Conservation (phyloP, 2,888 invertebrate species). For the Campoplex capitator region DNA sequence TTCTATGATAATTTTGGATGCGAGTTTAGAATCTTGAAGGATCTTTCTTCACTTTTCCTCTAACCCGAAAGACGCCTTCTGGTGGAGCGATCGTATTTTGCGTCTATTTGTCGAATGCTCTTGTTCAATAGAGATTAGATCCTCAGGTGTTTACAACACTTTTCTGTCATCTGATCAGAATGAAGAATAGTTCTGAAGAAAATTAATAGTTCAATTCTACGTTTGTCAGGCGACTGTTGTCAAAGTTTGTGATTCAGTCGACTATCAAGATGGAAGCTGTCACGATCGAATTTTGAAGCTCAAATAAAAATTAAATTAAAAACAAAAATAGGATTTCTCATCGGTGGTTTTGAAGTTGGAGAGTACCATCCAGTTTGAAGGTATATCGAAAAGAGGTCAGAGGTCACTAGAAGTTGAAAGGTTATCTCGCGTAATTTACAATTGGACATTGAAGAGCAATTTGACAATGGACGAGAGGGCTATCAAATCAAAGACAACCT, state of each 20-base stretch:
- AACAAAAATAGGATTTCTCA: not conserved
- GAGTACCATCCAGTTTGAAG: not conserved
- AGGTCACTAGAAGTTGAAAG: not conserved
- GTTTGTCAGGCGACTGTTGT: not conserved
- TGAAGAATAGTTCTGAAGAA: too few relatives aligned
- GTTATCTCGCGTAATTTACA: not conserved
- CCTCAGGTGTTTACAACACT: too few relatives aligned
- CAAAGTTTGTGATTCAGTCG: too few relatives aligned
- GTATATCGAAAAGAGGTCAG: not conserved
- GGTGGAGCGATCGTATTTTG: too few relatives aligned
- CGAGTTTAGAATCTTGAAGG: not conserved
- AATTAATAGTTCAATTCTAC: not conserved
- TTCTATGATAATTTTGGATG: not conserved
- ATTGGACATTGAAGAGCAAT: conserved; percentile 17
- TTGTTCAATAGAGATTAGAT: too few relatives aligned
- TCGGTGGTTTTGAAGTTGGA: not conserved
- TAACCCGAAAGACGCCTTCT: not conserved
- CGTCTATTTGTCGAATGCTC: too few relatives aligned
- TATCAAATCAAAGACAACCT: too few relatives aligned
- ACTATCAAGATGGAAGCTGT: not conserved
- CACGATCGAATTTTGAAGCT: not conserved
- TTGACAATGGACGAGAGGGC: not conserved
- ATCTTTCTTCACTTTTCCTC: not conserved
- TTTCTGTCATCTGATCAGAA: too few relatives aligned
- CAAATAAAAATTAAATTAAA: not conserved